Conservation (phyloP, 2,113 vertebrate species). For the Origma solitaria region DNA sequence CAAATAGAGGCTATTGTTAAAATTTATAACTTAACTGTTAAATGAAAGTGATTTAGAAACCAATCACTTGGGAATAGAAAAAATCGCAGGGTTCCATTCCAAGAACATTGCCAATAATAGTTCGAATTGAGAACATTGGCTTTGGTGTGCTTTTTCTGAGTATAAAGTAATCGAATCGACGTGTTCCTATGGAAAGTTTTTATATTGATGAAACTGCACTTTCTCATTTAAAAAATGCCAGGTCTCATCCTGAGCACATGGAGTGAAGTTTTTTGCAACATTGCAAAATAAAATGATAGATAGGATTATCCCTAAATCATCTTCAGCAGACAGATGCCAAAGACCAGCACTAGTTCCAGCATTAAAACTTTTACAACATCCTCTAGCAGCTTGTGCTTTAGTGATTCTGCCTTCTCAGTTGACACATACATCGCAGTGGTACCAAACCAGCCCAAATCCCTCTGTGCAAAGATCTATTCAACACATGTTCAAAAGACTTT, state of each 20-base stretch:
- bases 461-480: background rate
- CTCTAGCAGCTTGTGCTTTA: background rate
- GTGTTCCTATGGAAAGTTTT: background rate
- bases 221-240: background rate
- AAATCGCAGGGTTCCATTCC: background rate
- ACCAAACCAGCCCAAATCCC: background rate
- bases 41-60: background rate
- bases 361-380: background rate
- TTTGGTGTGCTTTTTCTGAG: background rate
- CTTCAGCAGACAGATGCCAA: background rate
- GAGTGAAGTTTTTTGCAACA: background rate
- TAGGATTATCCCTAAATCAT: background rate
- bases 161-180: rapidly evolving
- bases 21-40: background rate
- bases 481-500: background rate
- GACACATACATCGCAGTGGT: background rate
- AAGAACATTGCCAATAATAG: background rate
- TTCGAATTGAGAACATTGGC: background rate
- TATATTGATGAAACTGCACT: background rate
- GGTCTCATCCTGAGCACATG: background rate
- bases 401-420: background rate
- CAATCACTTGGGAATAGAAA: background rate
- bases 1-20: background rate
- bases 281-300: background rate
- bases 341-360: background rate